Conservation (phyloP, 2,113 vertebrate species). For the Callionymus lyra region DNA sequence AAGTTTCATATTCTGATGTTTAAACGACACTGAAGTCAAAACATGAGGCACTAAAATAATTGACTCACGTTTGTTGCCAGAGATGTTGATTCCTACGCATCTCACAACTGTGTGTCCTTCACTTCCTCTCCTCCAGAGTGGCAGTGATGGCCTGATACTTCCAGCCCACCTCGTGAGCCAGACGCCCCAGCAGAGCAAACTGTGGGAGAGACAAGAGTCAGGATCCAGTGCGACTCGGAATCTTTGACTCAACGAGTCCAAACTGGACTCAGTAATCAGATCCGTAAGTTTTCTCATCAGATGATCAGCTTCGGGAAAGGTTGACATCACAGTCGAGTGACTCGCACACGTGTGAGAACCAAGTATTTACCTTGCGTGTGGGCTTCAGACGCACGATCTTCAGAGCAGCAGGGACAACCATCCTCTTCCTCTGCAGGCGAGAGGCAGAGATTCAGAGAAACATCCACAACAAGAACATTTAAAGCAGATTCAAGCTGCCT, state of each 20-base stretch:
- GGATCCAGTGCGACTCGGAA: background rate
- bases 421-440: constrained; percentile 77
- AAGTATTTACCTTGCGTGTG: constrained; percentile 75
- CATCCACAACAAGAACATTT: too few species aligned
- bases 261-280: constrained; percentile 66
- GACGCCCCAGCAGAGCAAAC: constrained; percentile 82
- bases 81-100: constrained; percentile 89
- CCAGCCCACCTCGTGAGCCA: constrained; percentile 91
- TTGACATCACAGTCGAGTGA: constrained; percentile 54
- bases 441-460: constrained; percentile 3
- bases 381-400: constrained; percentile 89
- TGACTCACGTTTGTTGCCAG: constrained; percentile 82
- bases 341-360: too few species aligned
- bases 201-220: constrained; percentile 16
- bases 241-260: background rate
- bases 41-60: too few species aligned
- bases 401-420: constrained; percentile 85
- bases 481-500: constrained; percentile 54
- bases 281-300: constrained; percentile 53
- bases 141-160: constrained; percentile 89
- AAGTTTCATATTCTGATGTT: too few species aligned
- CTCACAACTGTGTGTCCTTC: constrained; percentile 84
- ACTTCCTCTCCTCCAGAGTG: constrained; percentile 81
- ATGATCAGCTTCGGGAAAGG: constrained; percentile 60
- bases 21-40: constrained; percentile 59